Base-by-base conservation (phyloP, 2,797 vertebrate genomes). In the Sparidentex hasta region DNA sequence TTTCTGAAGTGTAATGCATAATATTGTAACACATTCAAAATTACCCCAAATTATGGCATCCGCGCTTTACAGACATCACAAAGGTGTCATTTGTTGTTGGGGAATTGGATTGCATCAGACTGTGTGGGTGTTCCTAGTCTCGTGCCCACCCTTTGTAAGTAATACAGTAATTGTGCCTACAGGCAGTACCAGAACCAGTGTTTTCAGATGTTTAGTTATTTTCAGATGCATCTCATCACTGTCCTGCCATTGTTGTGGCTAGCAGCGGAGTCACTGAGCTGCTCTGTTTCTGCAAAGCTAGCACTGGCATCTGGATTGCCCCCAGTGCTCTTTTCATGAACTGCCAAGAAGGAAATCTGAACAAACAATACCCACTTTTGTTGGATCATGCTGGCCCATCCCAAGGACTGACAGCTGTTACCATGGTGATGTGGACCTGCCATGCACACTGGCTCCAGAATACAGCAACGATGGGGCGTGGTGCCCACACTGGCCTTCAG, bases 361-460 rank as follows among this genome's bases (percentile, higher is more conserved):
- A 85, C 90, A 91, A 91, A 95, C 94, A 95, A 96, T 92, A 64
- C 57, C 29, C 48, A 81, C 90, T 93, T 92, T 95, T 96, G 94
- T 95, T 87, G 82, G 51, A 25, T 84, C 81, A 79, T 78, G 82
- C 84, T 81, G 86, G 91, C 91, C 88, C 79, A 78, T 91, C 82
- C 84, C 80, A 61, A 61, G 51, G 71, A 81, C 77, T 70, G 86
- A 85, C 88, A 91, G 87, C 87, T 83, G 90, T 93, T 87, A 54
- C 90, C 84, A 91, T 82, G 83, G 92, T 73, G 57, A 92, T 86
- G 76, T 77, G 63, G 83, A 73, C 86, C 81, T 74, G 77, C 79
- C 86, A 85, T 76, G 74, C 71, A 90, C 78, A 72, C 76, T 73
- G 62, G 65, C 59, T 71, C 73, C 64, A 78, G 76, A 65, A 27